These are phyloP conservation scores for Trachythela sp. DNA, from an alignment of 64 coral and sea anemone genomes.

Conservation along the genomic window DNA sequence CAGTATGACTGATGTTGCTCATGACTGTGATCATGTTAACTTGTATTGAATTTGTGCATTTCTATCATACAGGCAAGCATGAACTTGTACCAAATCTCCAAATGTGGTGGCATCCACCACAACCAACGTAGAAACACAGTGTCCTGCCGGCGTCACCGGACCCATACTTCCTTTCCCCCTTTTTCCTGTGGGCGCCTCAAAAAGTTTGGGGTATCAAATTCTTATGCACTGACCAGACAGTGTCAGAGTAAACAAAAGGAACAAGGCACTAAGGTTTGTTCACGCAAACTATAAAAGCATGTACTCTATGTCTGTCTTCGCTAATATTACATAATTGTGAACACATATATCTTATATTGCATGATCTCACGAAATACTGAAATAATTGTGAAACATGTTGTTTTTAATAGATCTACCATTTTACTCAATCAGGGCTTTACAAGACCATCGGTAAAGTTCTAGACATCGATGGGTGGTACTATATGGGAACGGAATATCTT, in stretches of 20 bases:
- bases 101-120: constrained; percentile 35
- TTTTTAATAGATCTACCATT: not conserved
- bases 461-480: constrained; percentile 16
- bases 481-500: constrained; percentile 37
- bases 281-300: not conserved
- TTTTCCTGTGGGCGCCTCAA: constrained; percentile 32
- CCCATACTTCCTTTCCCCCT: constrained; percentile 7
- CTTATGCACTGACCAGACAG: constrained; percentile 14
- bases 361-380: not conserved
- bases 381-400: not conserved
- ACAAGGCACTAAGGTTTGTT: not conserved
- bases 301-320: too few species aligned
- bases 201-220: constrained; percentile 45
- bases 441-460: constrained; percentile 21
- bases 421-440: constrained; percentile 32
- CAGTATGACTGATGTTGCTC: not conserved
- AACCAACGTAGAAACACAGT: not conserved
- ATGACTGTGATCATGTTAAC: not conserved
- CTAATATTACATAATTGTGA: too few species aligned
- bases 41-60: not conserved
- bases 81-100: not conserved
- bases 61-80: not conserved
- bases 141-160: not conserved
- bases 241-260: constrained; percentile 8
- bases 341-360: too few species aligned